Evolutionary conservation across 2,888 invertebrate species (phyloP), one percentile per base, ranked within the genome.

Genomic region (Zaprionus bogoriensis): DNA sequence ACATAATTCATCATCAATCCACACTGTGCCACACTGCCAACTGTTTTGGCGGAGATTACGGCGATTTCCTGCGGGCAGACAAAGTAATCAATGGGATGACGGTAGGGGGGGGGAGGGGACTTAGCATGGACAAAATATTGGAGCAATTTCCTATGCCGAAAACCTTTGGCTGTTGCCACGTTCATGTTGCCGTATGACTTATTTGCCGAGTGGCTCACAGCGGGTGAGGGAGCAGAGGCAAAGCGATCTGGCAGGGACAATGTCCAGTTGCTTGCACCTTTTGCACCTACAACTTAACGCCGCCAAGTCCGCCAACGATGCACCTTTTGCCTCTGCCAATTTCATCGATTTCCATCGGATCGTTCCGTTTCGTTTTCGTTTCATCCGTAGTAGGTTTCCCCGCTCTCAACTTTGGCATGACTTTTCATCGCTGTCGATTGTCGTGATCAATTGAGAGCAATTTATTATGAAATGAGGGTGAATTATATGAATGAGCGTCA

Each of bases 381-480:
- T 51, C 66, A 67, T 57, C 48, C n/a, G n/a, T n/a, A n/a, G 72
- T 69, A 64, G 74, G 74, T 84, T 81, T 84, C 61, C 53, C 59
- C 61, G 5, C n/a, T 50, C 41, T 81, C 75, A 85, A 82, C 73
- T 78, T 79, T 86, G 74, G 77, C 84, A 87, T 77, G 79, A 77
- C 87, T 88, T 83, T 83, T 78, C 82, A 76, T 85, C 83, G 83
- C 75, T 87, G 83, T 83, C 87, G 87, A 88, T 88, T 89, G 89
- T 90, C 90, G 90, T 89, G 91, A 91, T 91, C 91, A 90, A 91
- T 91, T 91, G 90, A 90, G 91, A 91, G 91, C 91, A 91, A 91
- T 91, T 91, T 91, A 91, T 91, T 91, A 91, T 87, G 89, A 91
- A 91, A 91, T 91, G 91, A 91, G 91, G 90, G 89, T 91, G 90